Base-by-base conservation (phyloP, 2,113 vertebrate genomes). In the Ascaphus truei region DNA sequence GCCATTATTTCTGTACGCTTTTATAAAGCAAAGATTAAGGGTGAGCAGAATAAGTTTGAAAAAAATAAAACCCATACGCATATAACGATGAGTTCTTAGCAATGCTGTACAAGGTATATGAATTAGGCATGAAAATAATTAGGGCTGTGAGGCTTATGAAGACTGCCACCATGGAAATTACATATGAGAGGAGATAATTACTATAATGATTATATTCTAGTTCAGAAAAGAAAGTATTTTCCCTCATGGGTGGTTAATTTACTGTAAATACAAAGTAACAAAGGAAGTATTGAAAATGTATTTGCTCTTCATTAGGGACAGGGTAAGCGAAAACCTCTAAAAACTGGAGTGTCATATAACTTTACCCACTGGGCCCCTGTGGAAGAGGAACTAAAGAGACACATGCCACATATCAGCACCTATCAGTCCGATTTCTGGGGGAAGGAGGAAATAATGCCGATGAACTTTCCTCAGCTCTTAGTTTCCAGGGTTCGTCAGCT, bases 301-400 rank as follows among this genome's bases (percentile, higher is more conserved):
- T 47, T 67, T 51, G 22, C 27, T 33, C 36, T 31, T 50, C 11
- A 22, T 59, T 13, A 58, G 86, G 86, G 84, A 80, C 25, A 74
- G 3, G 78, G 83, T 37, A 83, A 73, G 57, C 56, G 61, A 65
- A 83, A 81, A 69, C 67, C 83, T 7, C 30, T 57, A 5, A 36
- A 57, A 34, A 15, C 34, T 9, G 48, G 66, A 29, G 66, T 60
- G 20, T 69, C 25, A 6, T 72, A 73, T 7, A 81, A 72, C 66
- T 75, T 86, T 22, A 79, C 82, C 37, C 73, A 26, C 50, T 86
- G 85, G 84, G 52, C 59, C 23, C 80, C 80, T 18, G 48, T 66
- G 36, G 77, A 85, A 29, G 65, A 76, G 58, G 79, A 86, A 52
- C 9, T 81, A 5, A 25, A 36, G 34, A 65, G 69, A 4, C 65